Base-by-base conservation (phyloP, 2,888 invertebrate species). In the Dynastes hyllus region DNA sequence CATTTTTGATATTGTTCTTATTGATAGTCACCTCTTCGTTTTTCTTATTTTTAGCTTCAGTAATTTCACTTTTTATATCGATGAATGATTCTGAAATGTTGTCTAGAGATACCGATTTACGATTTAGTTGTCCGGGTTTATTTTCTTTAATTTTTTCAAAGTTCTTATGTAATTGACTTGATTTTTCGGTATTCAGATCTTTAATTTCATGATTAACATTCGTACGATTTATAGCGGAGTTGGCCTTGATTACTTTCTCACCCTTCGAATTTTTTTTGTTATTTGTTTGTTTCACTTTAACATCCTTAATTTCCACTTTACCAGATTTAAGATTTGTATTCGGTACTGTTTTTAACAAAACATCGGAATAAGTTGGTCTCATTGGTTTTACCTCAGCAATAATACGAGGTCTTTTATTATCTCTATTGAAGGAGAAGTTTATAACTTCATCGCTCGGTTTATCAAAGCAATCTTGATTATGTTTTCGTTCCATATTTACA, bases 371-470 rank as follows among this genome's bases (percentile, higher is more conserved):
- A 13, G 95, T 94, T 71, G 96, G 95, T 76, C 96, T 92, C 95
- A 96, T 96, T 0, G 96, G 96, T 85, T 95, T 95, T 0, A 96
- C 96, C 89, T 96, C 96, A 53, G 95, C 96, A 0, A 96, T 93
- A 87, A 95, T 95, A 73, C 95, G 91, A 78, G 91, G 90, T 82
- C 94, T 94, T 83, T 92, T 92, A 79, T 88, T 90, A 82, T 90
- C 91, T 37, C 87, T 83, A 70, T 84, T 87, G 79, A 91, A 92
- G 78, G 91, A 91, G 83, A 92, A 91, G 71, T 82, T 84, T 78
- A 67, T 55, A 27, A 85, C 85, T 51, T 86, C 85, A 50, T 87
- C 87, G 70, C 86, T 86, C n/a, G 78, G 77, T 79, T 83, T 73
- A 29, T 70, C 76, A 65, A 69, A 45, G 37, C 58, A 27, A 78